Percentiles rank a stretch among this genome's conserved stretches.
These are phyloP conservation scores for Brenthis ino DNA, from an alignment of 2,888 invertebrate genomes.

Conservation along the genomic window DNA sequence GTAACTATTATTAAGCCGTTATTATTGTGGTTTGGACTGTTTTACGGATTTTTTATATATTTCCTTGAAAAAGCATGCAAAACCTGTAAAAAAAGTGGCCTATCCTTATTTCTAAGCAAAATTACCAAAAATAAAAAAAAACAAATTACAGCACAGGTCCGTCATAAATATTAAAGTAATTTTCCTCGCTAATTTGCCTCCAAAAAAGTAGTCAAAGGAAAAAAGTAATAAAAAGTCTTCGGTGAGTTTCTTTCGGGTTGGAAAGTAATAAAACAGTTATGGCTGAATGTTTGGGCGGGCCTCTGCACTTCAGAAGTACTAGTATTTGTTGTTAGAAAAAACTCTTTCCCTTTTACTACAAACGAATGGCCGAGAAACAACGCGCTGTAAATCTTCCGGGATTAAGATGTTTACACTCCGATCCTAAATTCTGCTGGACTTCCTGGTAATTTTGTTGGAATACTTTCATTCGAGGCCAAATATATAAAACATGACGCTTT, in stretches of 20 bases:
- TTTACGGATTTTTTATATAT: too few relatives aligned
- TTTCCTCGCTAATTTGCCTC: slow-evolving; percentile 21
- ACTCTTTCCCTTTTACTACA: slow-evolving; percentile 44
- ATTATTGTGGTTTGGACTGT: too few relatives aligned
- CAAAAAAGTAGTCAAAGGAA: slow-evolving; percentile 39
- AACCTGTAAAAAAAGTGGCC: too few relatives aligned
- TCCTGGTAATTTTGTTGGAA: slow-evolving; percentile 29
- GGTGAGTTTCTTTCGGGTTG: slow-evolving; percentile 56
- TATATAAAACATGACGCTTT: slow-evolving; percentile 11
- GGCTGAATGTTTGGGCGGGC: slow-evolving; percentile 54
- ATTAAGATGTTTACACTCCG: slow-evolving; percentile 40
- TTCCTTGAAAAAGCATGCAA: too few relatives aligned
- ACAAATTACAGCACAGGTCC: slow-evolving; percentile 6
- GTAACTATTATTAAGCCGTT: too few relatives aligned
- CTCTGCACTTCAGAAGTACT: slow-evolving; percentile 44
- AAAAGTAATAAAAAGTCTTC: slow-evolving; percentile 46
- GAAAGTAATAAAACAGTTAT: slow-evolving; percentile 69
- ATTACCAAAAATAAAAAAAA: slow-evolving; percentile 6
- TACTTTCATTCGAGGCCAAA: slow-evolving; percentile 12
- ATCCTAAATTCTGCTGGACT: slow-evolving; percentile 32
- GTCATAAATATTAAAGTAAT: slow-evolving; percentile 21
- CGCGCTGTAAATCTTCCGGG: slow-evolving; percentile 46
- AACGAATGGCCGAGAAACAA: slow-evolving; percentile 46
- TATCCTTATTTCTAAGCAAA: not conserved
- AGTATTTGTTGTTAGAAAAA: slow-evolving; percentile 46